phyloP scores from a whole-genome alignment of 1,140 invertebrate species.

The Trachymyrmex septentrionalis region DNA sequence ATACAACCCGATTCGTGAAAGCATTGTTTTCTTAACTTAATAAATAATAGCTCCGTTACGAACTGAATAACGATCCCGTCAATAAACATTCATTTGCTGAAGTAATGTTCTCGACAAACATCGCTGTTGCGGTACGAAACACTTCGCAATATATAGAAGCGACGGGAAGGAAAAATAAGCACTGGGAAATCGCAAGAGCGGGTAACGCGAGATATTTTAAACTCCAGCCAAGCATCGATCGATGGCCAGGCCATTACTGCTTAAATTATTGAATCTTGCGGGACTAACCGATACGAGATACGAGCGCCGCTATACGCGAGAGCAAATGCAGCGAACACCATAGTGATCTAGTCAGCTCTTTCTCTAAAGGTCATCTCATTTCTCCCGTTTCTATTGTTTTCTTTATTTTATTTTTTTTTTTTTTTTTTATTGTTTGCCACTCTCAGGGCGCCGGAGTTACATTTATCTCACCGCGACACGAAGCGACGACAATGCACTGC shows the following conservation, averaged over 20 bases:
- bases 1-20: not conserved
- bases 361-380: not conserved
- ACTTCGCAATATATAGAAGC: not conserved
- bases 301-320: not conserved
- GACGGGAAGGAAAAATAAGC: not conserved
- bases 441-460: not conserved
- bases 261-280: constrained; percentile 61
- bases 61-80: not conserved
- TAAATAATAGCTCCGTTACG: not conserved
- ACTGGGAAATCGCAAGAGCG: not conserved
- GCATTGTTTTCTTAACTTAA: not conserved
- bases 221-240: constrained; percentile 43
- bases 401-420: not conserved
- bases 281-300: constrained; percentile 35
- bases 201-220: constrained; percentile 52
- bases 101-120: not conserved
- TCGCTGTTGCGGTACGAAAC: not conserved
- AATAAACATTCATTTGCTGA: constrained; percentile 11
- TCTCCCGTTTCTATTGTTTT: constrained; percentile 3
- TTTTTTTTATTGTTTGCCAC: not conserved
- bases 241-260: constrained; percentile 56
- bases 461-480: constrained; percentile 33
- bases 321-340: not conserved
- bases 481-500: constrained; percentile 23
- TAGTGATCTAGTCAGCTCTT: not conserved